Evolutionary conservation across 2,888 invertebrate genomes (phyloP), one percentile per base, ranked within the genome.

Genomic region (Catotricha subobsoleta): DNA sequence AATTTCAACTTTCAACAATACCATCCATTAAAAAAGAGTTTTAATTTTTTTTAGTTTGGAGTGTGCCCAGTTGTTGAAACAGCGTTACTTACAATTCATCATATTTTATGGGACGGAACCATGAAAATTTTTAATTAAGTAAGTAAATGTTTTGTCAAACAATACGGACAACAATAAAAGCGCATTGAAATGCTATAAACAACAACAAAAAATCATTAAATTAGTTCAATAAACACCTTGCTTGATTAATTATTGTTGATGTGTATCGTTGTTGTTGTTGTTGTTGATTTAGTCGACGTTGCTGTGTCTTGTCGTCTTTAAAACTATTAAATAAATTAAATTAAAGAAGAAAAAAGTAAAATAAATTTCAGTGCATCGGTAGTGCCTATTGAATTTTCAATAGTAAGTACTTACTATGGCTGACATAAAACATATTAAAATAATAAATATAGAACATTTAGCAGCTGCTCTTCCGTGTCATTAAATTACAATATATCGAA

Each of bases 391-490:
- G 25, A 25, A 25, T 8, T 25, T 25, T 6, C 25, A 8, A 8
- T 25, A 8, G 6, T 6, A 10, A 25, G 25, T 6, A 6, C 10
- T 25, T 6, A 25, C 7, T 10, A 25, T 8, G 25, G 25, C 8
- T 20, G 18, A 20, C 34, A 34, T 13, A n/a, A 34, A 21, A 34
- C 13, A 34, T 20, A 34, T 34, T 20, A 34, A 34, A 34, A 34
- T 34, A 34, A 34, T 34, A 19, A 34, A 34, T n/a, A n/a, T 21
- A 34, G 34, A 39, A 39, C 39, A 39, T 39, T 39, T 39, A 39
- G 39, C 39, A 39, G 39, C 39, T 39, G 39, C 28, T 39, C 28
- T 39, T 39, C 28, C 39, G 39, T 39, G 28, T 39, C 39, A 39
- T 39, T 39, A 27, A 39, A 39, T 39, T 39, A 39, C 39, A 39